These are phyloP conservation scores for Macroteleia sp. DNA, from an alignment of 2,888 invertebrate genomes.

Conservation along the genomic window DNA sequence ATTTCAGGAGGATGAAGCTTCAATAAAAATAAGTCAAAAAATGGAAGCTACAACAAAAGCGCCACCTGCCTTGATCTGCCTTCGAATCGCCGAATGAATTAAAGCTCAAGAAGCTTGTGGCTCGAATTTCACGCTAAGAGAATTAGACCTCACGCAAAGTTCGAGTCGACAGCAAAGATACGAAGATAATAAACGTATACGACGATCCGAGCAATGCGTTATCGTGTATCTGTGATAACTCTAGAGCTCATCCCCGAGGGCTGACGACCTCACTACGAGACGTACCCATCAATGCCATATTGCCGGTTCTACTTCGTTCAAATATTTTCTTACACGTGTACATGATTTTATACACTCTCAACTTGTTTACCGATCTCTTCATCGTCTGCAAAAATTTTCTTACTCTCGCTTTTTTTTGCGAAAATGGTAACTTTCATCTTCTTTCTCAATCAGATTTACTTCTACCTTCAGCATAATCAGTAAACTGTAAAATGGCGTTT, in stretches of 20 bases:
- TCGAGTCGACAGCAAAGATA: conserved; percentile 43
- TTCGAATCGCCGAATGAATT: conserved; percentile 41
- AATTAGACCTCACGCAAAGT: conserved; percentile 39
- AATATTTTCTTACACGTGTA: not conserved
- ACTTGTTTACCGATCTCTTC: conserved; percentile 45
- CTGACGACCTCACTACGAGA: conserved; percentile 46
- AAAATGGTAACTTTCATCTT: no score
- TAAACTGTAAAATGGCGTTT: conserved; percentile 37
- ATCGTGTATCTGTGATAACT: conserved; percentile 67
- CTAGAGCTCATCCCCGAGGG: conserved; percentile 63
- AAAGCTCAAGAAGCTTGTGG: conserved; percentile 24
- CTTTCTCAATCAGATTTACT: no score
- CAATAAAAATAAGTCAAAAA: conserved; percentile 33
- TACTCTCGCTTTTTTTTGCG: conserved; percentile 28
- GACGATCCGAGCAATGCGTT: conserved; percentile 64
- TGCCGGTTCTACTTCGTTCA: conserved; percentile 33
- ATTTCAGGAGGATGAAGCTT: conserved; percentile 35
- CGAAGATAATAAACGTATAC: conserved; percentile 49
- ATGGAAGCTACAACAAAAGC: conserved; percentile 19
- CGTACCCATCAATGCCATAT: conserved; percentile 61
- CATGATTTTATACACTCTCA: conserved; percentile 31
- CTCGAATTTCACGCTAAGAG: conserved; percentile 31
- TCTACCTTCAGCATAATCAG: not conserved
- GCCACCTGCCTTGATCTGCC: conserved; percentile 53
- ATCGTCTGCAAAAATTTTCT: conserved; percentile 31